These are phyloP conservation scores for Pilophorus perplexus DNA, from an alignment of 2,888 invertebrate genomes.

Conservation along the genomic window DNA sequence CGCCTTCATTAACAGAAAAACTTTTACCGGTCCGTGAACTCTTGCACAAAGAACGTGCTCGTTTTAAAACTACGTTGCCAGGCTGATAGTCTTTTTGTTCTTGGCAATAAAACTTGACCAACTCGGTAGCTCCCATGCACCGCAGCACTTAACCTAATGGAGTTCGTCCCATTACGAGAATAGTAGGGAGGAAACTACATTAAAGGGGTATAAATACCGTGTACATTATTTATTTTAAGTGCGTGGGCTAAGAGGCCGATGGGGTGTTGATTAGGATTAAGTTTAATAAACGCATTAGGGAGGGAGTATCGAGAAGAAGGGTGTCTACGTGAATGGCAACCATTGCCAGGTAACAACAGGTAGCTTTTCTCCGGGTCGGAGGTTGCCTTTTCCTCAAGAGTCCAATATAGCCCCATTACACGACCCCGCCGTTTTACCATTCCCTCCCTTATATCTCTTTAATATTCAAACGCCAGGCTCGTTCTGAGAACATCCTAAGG, in stretches of 20 bases:
- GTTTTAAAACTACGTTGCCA: no score
- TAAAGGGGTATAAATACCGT: neutral
- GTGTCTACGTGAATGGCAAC: neutral
- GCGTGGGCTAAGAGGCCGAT: neutral
- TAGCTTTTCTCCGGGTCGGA: neutral
- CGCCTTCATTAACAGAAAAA: no score
- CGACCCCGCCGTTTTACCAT: neutral
- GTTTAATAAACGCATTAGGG: conserved; percentile 30
- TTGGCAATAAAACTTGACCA: no score
- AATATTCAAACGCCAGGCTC: conserved; percentile 11
- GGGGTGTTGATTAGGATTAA: conserved; percentile 26
- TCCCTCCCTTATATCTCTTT: conserved; percentile 16
- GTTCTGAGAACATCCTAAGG: neutral
- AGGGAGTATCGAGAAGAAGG: no score
- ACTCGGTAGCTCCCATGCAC: no score
- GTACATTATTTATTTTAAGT: neutral
- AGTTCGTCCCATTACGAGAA: neutral
- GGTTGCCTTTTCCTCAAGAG: conserved; percentile 4
- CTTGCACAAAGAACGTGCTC: no score
- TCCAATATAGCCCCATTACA: conserved; percentile 11
- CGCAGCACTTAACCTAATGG: neutral
- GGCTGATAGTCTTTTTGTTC: no score
- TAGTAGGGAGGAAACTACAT: neutral
- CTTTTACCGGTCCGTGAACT: no score
- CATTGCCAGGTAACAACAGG: neutral